Base-by-base conservation (phyloP, 2,113 vertebrate species). In the Trichechus manatus region DNA sequence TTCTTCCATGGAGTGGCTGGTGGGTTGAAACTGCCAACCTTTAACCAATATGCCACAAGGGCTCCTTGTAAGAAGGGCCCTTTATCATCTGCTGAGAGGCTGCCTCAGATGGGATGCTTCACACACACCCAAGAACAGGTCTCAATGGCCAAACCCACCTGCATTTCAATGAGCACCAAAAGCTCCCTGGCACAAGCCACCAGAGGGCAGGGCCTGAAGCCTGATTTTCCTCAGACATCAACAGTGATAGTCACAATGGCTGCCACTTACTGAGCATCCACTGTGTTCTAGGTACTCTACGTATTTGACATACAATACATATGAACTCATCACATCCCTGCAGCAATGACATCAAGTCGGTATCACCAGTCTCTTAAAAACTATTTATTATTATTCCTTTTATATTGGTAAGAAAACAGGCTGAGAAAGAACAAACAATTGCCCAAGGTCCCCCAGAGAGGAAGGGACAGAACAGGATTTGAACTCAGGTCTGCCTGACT, bases 81-180 rank as follows among this genome's bases (percentile, higher is more conserved):
- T 75, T 61, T 44, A 39, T 77, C 61, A 75, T 25, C 80, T 66
- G 33, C 66, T 61, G 39, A 36, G 29, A 61, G 5, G 36, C 81
- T 79, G 59, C n/a, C 2, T 0, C 9, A 87, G 91, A 59, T 33
- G 31, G n/a, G 77, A 39, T 7, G 19, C 15, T 1, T 86, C 61
- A 19, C 0, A 39, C 1, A 22, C 1, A 20, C 17, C 25, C 29
- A 64, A 3, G 9, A 7, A 77, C 5, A 11, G 25, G 72, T 61
- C 77, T 59, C 80, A 6, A 7, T 0, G 1, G 27, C 39, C 68
- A 74, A n/a, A 68, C 36, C 63, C 15, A 70, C 74, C 92, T n/a
- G 33, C 27, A 13, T 59, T 72, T 44, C 44, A 13, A 39, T 11
- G 59, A 33, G 10, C 3, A 2, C 27, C 77, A 9, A 59, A 50